Base-by-base conservation (phyloP, 2,113 vertebrate genomes). In the Labrus mixtus region DNA sequence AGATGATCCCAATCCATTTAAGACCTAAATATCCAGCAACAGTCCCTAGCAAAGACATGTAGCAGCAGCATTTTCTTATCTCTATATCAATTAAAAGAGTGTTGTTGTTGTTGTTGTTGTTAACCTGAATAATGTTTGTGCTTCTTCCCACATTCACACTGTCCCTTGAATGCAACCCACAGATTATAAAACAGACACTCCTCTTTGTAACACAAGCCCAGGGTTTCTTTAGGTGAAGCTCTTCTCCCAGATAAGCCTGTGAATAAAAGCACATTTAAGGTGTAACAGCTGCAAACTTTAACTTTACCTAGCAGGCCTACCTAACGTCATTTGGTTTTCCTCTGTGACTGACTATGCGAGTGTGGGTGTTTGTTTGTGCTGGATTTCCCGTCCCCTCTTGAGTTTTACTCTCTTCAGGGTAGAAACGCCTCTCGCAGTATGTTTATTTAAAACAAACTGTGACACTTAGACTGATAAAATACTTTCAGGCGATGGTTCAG, bases 391-490 rank as follows among this genome's bases (percentile, higher is more conserved):
- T 58, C 17, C 54, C 15, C 36, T 29, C 8, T 16, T 7, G 20
- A 57, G 48, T 67, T 54, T 50, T 39, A 10, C 29, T 53, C 6
- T 68, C n/a, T 67, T 22, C 8, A 19, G 23, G 62, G 60, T 8
- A 45, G 11, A 81, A 69, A 46, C 0, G 8, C 25, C 37, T 55
- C 20, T 37, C n/a, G n/a, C n/a, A n/a, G n/a, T 10, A 23, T 48
- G 7, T 41, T 41, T 43, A 51, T 75, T 70, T 22, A n/a, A 36
- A 43, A 36, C 19, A 22, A 22, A 36, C 36, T 19, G 19, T 17
- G 7, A 22, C 51, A 66, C 25, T 71, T 33, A 45, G 17, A 51
- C 37, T 50, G 20, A 61, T 61, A 6, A n/a, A 66, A 73, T 76
- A 39, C 10, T 68, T 58, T 57, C 2, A 62, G 41, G 20, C 29